phyloP scores from a whole-genome alignment of 2,888 invertebrate genomes.

The Anthrax anthrax region DNA sequence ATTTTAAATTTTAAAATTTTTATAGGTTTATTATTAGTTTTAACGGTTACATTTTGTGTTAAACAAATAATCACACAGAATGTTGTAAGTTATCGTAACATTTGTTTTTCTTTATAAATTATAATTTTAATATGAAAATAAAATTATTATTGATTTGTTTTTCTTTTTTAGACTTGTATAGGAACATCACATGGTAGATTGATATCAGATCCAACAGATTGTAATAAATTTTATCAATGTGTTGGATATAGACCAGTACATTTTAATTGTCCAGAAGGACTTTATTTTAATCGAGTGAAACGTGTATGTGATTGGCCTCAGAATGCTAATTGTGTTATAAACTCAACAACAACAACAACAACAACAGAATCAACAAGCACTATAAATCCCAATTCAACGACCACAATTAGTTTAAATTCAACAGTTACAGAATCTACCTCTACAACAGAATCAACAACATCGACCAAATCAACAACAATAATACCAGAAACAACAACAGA shows the following conservation, averaged over 20 bases:
- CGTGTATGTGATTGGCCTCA: conserved; percentile 18
- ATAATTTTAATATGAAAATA: no score
- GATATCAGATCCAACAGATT: conserved; percentile 21
- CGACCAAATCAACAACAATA: background rate
- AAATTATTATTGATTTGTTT: no score
- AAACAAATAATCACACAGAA: no score
- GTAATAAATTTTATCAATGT: conserved; percentile 24
- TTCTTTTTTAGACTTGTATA: background rate
- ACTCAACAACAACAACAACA: background rate
- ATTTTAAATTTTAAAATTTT: no score
- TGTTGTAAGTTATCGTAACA: no score
- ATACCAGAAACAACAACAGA: background rate
- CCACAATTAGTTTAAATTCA: background rate
- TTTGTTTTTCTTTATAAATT: no score
- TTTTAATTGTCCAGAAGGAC: conserved; percentile 14
- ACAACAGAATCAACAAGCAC: background rate
- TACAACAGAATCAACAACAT: background rate
- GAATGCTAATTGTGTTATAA: conserved; percentile 17
- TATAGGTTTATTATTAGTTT: no score
- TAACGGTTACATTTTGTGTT: no score
- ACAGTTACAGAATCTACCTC: background rate
- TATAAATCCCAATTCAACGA: background rate
- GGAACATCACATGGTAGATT: conserved; percentile 13
- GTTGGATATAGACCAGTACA: conserved; percentile 16
- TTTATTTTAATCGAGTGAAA: conserved; percentile 18